A percentile compares a stretch with the other conserved stretches of the same genome.
phyloP scores from a whole-genome alignment of 2,113 vertebrate species.

The Hippocampus comes region DNA sequence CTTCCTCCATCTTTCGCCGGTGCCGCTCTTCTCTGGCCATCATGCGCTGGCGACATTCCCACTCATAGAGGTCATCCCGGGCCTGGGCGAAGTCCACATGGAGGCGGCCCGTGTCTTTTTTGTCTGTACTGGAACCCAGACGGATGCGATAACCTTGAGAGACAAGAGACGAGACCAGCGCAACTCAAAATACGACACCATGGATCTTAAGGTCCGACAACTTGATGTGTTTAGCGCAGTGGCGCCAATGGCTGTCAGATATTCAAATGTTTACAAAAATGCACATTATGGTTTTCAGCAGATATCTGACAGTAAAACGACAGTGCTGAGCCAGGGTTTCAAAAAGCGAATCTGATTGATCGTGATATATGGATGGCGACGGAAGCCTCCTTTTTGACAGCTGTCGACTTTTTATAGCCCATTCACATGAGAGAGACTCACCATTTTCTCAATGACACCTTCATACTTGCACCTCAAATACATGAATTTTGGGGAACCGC shows the following conservation, averaged over 20 bases:
- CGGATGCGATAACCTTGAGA: conserved; percentile 86
- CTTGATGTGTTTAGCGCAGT: background rate
- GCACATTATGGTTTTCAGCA: background rate
- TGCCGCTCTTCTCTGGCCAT: conserved; percentile 90
- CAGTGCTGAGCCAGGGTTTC: background rate
- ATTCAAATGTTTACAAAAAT: background rate
- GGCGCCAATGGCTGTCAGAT: background rate
- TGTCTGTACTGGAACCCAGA: conserved; percentile 93
- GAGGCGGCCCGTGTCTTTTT: conserved; percentile 89
- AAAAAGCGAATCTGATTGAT: conserved; percentile 1
- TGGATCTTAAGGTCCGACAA: conserved; percentile 5
- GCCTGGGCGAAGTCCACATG: conserved; percentile 96
- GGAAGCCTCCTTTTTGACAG: conserved; percentile 16
- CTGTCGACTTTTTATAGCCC: conserved; percentile 21
- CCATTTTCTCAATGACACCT: background rate
- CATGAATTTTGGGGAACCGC: background rate
- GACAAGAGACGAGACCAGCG: background rate
- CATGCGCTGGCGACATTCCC: conserved; percentile 94
- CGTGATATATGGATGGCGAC: conserved; percentile 1
- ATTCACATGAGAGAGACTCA: background rate
- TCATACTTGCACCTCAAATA: background rate
- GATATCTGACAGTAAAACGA: conserved; percentile 3
- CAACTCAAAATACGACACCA: background rate
- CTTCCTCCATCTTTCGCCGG: conserved; percentile 84
- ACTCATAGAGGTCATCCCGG: conserved; percentile 93